Conservation (phyloP, 1,140 invertebrate genomes). For the Andrena cerasifolii region DNA sequence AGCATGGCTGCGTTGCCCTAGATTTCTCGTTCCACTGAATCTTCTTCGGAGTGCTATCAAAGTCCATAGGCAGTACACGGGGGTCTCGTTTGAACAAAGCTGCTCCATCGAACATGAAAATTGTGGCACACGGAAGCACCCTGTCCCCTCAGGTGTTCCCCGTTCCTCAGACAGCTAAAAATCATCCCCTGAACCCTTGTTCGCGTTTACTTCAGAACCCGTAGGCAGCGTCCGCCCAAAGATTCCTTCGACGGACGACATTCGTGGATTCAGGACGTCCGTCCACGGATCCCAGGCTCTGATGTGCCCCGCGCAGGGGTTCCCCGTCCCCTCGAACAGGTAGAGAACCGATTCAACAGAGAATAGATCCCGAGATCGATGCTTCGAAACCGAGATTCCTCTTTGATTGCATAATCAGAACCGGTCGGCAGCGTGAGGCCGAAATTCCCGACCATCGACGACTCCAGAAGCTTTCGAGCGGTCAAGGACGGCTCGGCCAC, state of each 20-base stretch:
- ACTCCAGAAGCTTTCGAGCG: constrained; percentile 64
- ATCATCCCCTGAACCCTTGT: neutral
- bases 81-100: too few species aligned
- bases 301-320: constrained; percentile 86
- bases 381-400: constrained; percentile 67
- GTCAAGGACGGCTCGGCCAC: constrained; percentile 85
- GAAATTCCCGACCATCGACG: constrained; percentile 66
- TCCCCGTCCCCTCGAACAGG: constrained; percentile 86
- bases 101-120: neutral
- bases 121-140: neutral
- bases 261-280: constrained; percentile 76
- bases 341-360: constrained; percentile 63
- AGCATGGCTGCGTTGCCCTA: neutral
- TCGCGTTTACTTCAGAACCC: constrained; percentile 73
- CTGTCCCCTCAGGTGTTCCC: constrained; percentile 49
- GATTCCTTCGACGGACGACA: constrained; percentile 79
- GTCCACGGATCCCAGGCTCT: constrained; percentile 79
- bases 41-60: neutral
- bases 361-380: constrained; percentile 48
- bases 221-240: constrained; percentile 80
- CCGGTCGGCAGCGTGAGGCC: constrained; percentile 65
- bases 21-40: neutral
- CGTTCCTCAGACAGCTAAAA: constrained; percentile 15
- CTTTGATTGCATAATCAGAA: constrained; percentile 61
- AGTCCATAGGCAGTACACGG: too few species aligned